Evolutionary conservation across 1,140 invertebrate genomes (phyloP).

Genomic region (Plectrocnemia conspersa): DNA sequence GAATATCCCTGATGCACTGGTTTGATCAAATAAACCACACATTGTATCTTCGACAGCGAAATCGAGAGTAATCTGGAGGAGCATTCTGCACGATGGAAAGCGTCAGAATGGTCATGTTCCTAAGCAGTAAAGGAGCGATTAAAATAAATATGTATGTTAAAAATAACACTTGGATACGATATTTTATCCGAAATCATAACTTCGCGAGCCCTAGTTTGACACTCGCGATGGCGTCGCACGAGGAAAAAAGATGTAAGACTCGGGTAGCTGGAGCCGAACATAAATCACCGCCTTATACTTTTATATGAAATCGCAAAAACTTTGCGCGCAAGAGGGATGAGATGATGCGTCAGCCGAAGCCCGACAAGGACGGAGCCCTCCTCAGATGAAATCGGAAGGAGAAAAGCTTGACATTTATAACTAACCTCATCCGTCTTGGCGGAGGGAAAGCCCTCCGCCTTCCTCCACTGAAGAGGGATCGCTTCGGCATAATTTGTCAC

Average conservation of each 20-base stretch:
- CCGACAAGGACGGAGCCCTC: constrained; percentile 26
- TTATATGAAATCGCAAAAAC: constrained; percentile 38
- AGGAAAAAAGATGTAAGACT: constrained; percentile 32
- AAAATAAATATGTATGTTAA: no score
- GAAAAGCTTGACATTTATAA: constrained; percentile 37
- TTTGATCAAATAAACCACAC: no score
- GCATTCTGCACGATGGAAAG: no score
- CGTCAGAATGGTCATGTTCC: no score
- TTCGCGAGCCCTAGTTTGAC: constrained; percentile 26
- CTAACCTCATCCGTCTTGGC: constrained; percentile 37
- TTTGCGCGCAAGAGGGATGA: constrained; percentile 22
- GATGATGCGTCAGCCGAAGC: constrained; percentile 23
- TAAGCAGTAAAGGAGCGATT: no score
- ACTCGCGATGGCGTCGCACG: neutral
- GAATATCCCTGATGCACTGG: no score
- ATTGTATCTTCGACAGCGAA: no score
- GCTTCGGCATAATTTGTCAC: no score
- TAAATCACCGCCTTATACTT: constrained; percentile 38
- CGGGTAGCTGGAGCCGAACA: constrained; percentile 34
- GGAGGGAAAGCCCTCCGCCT: constrained; percentile 9
- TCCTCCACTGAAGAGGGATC: neutral
- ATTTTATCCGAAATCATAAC: constrained; percentile 30
- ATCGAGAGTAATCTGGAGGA: no score
- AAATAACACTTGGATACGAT: no score
- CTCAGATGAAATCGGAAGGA: constrained; percentile 32